These are phyloP conservation scores for Sclerodermus sp. DNA, from an alignment of 2,888 invertebrate genomes.

Conservation along the genomic window DNA sequence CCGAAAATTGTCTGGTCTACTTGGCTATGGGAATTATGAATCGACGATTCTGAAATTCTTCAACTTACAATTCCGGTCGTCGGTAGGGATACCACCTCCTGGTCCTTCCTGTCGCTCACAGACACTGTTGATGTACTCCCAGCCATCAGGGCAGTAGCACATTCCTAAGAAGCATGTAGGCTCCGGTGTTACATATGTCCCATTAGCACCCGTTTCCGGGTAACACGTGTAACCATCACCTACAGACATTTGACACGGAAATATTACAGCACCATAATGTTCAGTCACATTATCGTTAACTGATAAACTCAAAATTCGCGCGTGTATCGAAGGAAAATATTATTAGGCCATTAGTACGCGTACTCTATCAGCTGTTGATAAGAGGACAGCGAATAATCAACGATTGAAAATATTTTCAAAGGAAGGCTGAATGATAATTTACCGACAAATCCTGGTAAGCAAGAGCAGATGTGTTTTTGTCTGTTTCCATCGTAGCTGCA, in stretches of 20 bases:
- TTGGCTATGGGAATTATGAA: no score
- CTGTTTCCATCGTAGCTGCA: slow-evolving; percentile 54
- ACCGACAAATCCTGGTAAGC: slow-evolving; percentile 62
- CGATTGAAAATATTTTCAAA: background rate
- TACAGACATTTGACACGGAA: slow-evolving; percentile 22
- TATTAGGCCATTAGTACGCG: no score
- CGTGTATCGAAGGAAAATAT: background rate
- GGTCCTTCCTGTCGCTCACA: slow-evolving; percentile 37
- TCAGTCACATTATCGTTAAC: background rate
- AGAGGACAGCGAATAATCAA: slow-evolving; percentile 4
- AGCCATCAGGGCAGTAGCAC: slow-evolving; percentile 67
- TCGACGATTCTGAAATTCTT: no score
- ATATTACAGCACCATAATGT: no score
- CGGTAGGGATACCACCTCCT: slow-evolving; percentile 15
- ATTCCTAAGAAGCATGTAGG: slow-evolving; percentile 56
- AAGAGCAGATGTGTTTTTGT: slow-evolving; percentile 58
- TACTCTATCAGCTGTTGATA: no score
- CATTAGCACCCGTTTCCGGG: slow-evolving; percentile 38
- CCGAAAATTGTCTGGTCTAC: no score
- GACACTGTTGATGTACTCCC: slow-evolving; percentile 44
- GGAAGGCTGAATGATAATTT: slow-evolving; percentile 42
- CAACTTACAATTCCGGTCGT: slow-evolving; percentile 29
- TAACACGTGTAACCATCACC: slow-evolving; percentile 60
- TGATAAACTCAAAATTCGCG: slow-evolving; percentile 1
- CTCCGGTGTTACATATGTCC: slow-evolving; percentile 34